A percentile compares a stretch with the other conserved stretches of the same genome.
Conservation (phyloP, 2,113 vertebrate genomes). For the Rattus norvegicus region DNA sequence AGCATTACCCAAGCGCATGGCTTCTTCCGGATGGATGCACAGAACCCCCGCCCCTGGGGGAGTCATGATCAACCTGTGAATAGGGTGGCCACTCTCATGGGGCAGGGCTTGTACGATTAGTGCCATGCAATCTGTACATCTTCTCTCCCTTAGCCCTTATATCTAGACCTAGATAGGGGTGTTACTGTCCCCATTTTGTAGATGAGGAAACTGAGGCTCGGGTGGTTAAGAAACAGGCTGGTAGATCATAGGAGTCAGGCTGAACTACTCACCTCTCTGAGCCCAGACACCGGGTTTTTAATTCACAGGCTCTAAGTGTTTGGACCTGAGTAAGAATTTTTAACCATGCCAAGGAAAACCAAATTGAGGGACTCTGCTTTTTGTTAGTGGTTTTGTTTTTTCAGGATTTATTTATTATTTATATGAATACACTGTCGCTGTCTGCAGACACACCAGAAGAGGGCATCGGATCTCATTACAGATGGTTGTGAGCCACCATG, state of each 20-base stretch:
- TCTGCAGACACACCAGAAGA: too few species aligned
- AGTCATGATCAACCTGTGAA: accelerated
- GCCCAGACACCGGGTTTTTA: neutral
- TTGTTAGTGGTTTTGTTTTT: neutral
- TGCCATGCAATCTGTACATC: neutral
- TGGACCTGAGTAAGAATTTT: neutral
- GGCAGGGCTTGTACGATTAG: neutral
- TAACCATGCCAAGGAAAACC: neutral
- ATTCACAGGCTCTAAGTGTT: neutral
- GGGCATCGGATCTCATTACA: too few species aligned
- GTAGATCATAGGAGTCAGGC: neutral
- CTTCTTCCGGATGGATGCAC: neutral
- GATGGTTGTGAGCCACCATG: too few species aligned
- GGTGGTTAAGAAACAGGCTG: neutral
- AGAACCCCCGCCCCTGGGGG: neutral
- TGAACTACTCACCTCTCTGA: neutral
- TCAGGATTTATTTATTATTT: too few species aligned
- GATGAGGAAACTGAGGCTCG: neutral
- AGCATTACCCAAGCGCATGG: accelerated
- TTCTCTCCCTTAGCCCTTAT: neutral
- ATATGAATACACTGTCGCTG: too few species aligned
- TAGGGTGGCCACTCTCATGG: accelerated
- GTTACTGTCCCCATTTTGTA: neutral
- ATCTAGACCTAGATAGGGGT: neutral
- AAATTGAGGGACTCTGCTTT: neutral